A percentile compares a stretch with the other conserved stretches of the same genome.
phyloP scores from a whole-genome alignment of 2,113 vertebrate genomes.

The Columbina picui region DNA sequence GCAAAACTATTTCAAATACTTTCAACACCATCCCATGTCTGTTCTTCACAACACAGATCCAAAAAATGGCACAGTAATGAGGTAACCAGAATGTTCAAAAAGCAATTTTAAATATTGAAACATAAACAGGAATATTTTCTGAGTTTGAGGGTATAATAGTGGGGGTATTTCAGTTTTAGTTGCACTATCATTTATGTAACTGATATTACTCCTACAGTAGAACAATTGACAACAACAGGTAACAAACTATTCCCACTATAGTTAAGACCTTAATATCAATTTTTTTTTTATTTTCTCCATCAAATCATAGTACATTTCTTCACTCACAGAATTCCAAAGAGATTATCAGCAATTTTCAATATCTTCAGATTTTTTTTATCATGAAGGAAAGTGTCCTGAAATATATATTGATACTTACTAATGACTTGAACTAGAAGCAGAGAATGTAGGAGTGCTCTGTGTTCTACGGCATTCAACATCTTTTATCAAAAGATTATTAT shows the following conservation, averaged over 20 bases:
- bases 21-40: neutral
- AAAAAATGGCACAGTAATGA: neutral
- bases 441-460: neutral
- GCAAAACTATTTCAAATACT: neutral
- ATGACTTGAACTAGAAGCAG: neutral
- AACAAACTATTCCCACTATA: neutral
- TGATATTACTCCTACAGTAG: neutral
- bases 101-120: neutral
- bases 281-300: neutral
- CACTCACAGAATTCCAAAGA: neutral
- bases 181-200: neutral
- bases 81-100: neutral
- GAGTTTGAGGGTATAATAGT: neutral
- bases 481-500: neutral
- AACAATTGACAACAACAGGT: neutral
- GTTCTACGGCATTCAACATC: neutral
- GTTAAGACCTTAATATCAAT: neutral
- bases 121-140: neutral
- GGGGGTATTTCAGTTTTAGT: neutral
- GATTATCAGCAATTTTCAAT: neutral
- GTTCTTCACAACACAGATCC: neutral
- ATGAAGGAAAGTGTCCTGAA: neutral
- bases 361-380: neutral
- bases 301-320: neutral
- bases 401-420: neutral